phyloP scores from a whole-genome alignment of 2,797 vertebrate species.

The Adrianichthys oophorus region DNA sequence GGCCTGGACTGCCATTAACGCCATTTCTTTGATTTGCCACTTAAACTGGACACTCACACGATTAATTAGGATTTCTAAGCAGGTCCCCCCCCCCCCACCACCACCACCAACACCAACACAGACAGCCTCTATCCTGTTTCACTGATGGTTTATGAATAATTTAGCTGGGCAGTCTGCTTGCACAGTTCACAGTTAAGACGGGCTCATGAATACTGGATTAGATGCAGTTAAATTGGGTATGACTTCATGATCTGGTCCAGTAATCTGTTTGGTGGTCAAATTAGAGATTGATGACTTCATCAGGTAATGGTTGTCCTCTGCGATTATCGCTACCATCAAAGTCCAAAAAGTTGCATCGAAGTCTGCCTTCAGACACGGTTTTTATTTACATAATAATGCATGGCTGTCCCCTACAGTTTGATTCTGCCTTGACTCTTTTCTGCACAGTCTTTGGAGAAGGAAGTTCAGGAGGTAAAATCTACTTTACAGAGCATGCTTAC shows the following conservation, averaged over 20 bases:
- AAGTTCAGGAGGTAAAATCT: constrained; percentile 89
- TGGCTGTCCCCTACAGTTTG: constrained; percentile 14
- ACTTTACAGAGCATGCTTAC: constrained; percentile 83
- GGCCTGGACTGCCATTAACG: constrained; percentile 78
- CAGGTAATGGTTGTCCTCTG: constrained; percentile 28
- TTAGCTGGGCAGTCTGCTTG: constrained; percentile 64
- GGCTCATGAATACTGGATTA: constrained; percentile 69
- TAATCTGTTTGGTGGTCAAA: constrained; percentile 57
- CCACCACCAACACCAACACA: no score
- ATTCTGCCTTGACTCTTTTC: constrained; percentile 79
- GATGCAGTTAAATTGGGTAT: constrained; percentile 57
- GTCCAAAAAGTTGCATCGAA: constrained; percentile 24
- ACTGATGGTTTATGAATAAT: constrained; percentile 75
- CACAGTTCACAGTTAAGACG: constrained; percentile 46
- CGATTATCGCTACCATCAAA: constrained; percentile 30
- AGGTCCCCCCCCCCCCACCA: constrained; percentile 50
- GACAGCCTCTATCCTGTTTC: constrained; percentile 63
- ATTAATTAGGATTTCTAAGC: constrained; percentile 68
- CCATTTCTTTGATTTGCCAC: constrained; percentile 69
- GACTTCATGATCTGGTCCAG: constrained; percentile 57
- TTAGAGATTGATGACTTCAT: constrained; percentile 61
- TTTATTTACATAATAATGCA: constrained; percentile 36
- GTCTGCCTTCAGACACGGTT: constrained; percentile 25
- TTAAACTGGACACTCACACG: constrained; percentile 64
- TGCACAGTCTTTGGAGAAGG: constrained; percentile 83